Conservation (phyloP, 2,888 invertebrate species). For the Aethes cnicana region DNA sequence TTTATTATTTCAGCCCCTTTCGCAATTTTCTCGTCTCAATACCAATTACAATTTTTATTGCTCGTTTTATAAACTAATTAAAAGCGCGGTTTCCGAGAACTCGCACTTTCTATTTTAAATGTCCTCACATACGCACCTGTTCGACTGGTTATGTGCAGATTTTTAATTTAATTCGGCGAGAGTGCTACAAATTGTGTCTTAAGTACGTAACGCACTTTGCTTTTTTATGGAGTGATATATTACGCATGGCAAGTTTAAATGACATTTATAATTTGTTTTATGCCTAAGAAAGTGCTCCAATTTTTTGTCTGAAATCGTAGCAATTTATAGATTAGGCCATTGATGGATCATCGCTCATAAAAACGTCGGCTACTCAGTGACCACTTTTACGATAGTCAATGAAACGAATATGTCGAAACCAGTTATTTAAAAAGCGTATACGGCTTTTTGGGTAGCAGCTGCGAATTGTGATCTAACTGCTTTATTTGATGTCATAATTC, state of each 20-base stretch:
- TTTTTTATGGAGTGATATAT: slow-evolving; percentile 41
- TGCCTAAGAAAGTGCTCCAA: slow-evolving; percentile 23
- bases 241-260: slow-evolving; percentile 15
- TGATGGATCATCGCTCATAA: slow-evolving; percentile 21
- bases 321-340: slow-evolving; percentile 14
- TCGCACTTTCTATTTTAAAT: slow-evolving; percentile 68
- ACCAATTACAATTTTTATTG: slow-evolving; percentile 31
- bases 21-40: slow-evolving; percentile 16
- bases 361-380: slow-evolving; percentile 3
- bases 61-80: slow-evolving; percentile 35
- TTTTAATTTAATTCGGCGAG: slow-evolving; percentile 60
- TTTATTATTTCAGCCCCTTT: slow-evolving; percentile 30
- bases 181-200: slow-evolving; percentile 45
- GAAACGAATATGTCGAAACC: slow-evolving; percentile 39
- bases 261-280: slow-evolving; percentile 20
- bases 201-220: slow-evolving; percentile 56
- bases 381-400: slow-evolving; percentile 33
- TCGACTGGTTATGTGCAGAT: slow-evolving; percentile 44
- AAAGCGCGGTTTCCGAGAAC: slow-evolving; percentile 33
- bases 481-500: slow-evolving; percentile 41
- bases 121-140: slow-evolving; percentile 45
- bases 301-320: slow-evolving; percentile 7
- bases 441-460: slow-evolving; percentile 35
- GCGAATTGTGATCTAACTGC: slow-evolving; percentile 42
- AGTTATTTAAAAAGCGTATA: slow-evolving; percentile 42